Evolutionary conservation across 2,113 vertebrate genomes (phyloP), one percentile per base, ranked within the genome.

Genomic region (Scomber colias): DNA sequence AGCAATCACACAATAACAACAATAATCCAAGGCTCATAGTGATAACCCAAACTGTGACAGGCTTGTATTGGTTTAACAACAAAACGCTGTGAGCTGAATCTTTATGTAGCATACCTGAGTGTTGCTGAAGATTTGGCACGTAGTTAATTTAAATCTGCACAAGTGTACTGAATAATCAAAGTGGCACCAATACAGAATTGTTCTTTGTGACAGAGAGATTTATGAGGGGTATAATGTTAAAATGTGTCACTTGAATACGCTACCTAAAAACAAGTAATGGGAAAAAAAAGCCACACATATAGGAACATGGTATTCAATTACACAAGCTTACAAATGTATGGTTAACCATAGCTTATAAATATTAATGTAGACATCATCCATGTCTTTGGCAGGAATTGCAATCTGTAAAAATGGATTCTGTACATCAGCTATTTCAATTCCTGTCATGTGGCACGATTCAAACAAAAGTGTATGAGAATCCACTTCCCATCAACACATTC

Each of bases 71-170:
- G 50, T 19, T 19, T 10, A 35, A 31, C 68, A 75, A 27, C 5
- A 30, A 71, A 64, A 69, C 40, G 50, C 48, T 14, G 24, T 16
- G 35, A 81, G 77, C 16, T 30, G 48, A 63, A 82, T 77, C 7
- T 60, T 62, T 83, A 48, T 48, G 55, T 48, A 44, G 11, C 50
- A 9, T 63, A 80, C 57, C 44, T 35, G 40, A 55, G 30, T 54
- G 56, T 75, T 13, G 21, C 61, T 71, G 59, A 67, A 87, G 62
- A 86, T 84, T 75, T 77, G 61, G 48, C 75, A 72, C 45, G 11
- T 82, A 79, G 57, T 85, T 80, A 40, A 84, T 85, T 85, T 67
- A 60, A 65, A 88, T 87, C 67, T 54, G 46, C 49, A 78, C 59
- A 57, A 75, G 31, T 49, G 53, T 62, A 69, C 11, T 0, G 11